Base-by-base conservation (phyloP, 2,888 invertebrate species). In the Nudaria mundana region DNA sequence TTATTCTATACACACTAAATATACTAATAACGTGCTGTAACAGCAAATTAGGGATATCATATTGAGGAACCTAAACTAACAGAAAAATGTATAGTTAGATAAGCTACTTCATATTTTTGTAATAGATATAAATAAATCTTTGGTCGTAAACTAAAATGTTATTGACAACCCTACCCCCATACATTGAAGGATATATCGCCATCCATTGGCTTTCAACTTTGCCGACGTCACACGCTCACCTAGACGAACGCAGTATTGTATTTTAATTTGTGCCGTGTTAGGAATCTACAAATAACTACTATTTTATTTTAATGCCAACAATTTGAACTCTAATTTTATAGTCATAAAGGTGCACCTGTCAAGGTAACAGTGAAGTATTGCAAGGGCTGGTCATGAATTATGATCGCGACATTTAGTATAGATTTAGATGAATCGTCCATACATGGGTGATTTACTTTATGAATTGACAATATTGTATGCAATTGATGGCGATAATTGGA, bases 181-280 rank as follows among this genome's bases (percentile, higher is more conserved):
- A 56, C 59, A 46, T 67, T 79, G 81, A 80, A 71, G 77, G 74
- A 81, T 79, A 76, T 80, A 83, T 81, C 64, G 81, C 66, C 67
- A 60, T 69, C 73, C 72, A 76, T 62, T 63, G 66, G 67, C 81
- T 82, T 83, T 84, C 73, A 83, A 78, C 69, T 79, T 56, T 39
- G 69, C 84, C 83, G 83, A 80, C 71, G 75, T 79, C 81, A 80
- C 80, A 80, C 74, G 69, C 68, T 68, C 69, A 62, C 68, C 70
- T 70, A 74, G 71, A 68, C 70, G 63, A 66, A 76, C 66, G 63
- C 67, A 53, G 79, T 71, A 84, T 84, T 85, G 85, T 85, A 84
- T 85, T 84, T 71, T 83, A 84, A 84, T 84, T 74, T 70, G 53
- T 57, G 53, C 66, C 78, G 78, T 80, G 80, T 74, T 59, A 60